Conservation (phyloP, 2,888 invertebrate genomes). For the Litoditis marina region DNA sequence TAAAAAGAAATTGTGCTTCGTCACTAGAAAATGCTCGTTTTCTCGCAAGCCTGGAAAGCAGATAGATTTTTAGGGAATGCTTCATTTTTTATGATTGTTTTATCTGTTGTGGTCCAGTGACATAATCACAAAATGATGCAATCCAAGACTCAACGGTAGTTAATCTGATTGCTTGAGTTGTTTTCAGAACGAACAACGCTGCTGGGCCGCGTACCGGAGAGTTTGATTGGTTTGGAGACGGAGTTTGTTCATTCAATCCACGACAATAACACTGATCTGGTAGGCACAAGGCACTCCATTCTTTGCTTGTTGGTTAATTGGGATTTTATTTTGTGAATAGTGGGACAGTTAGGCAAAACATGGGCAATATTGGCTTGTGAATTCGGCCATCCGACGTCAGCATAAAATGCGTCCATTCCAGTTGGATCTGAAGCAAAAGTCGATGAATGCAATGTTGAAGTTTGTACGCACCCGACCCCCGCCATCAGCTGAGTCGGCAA, state of each 20-base stretch:
- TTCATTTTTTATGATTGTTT: too few relatives aligned
- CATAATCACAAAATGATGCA: too few relatives aligned
- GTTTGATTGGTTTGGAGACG: constrained; percentile 78
- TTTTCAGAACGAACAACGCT: constrained; percentile 58
- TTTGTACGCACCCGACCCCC: constrained; percentile 82
- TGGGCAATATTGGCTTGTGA: too few relatives aligned
- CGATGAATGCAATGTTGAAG: constrained; percentile 84
- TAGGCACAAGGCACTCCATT: constrained; percentile 9
- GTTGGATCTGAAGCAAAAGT: constrained; percentile 73
- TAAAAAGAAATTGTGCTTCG: background rate
- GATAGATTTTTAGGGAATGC: too few relatives aligned
- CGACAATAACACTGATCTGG: constrained; percentile 67
- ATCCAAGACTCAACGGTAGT: too few relatives aligned
- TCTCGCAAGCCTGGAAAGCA: too few relatives aligned
- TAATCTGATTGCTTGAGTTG: background rate
- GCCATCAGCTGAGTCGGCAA: constrained; percentile 84
- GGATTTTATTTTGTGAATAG: too few relatives aligned
- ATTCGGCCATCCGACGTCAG: too few relatives aligned
- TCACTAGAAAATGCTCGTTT: too few relatives aligned
- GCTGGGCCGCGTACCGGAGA: constrained; percentile 79
- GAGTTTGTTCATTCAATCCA: constrained; percentile 76
- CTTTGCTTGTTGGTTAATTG: background rate
- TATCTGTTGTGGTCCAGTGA: too few relatives aligned
- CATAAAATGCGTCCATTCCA: constrained; percentile 56
- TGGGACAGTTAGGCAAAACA: too few relatives aligned